Conservation (phyloP, 2,888 invertebrate species). For the Trichopoda pennipes region DNA sequence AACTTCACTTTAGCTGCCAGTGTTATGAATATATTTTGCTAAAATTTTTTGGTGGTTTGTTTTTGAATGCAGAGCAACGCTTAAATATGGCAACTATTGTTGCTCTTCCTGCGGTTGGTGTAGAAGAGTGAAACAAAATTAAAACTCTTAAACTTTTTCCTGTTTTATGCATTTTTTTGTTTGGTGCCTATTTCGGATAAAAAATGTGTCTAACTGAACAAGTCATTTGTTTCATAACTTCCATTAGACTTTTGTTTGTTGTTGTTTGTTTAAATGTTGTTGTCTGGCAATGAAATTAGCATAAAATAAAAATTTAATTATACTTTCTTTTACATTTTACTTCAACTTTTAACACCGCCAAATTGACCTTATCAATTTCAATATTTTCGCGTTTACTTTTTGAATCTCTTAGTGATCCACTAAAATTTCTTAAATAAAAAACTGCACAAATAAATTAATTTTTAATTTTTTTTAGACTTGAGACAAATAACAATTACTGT, state of each 20-base stretch:
- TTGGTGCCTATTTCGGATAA: constrained; percentile 11
- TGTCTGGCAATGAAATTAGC: constrained; percentile 45
- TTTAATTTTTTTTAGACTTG: too few species aligned
- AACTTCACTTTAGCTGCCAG: constrained; percentile 26
- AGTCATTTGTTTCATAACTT: constrained; percentile 51
- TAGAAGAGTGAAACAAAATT: neutral
- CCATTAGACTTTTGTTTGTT: constrained; percentile 49
- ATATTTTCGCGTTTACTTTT: too few species aligned
- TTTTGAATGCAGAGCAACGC: constrained; percentile 12
- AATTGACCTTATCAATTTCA: constrained; percentile 32
- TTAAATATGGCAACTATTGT: constrained; percentile 37
- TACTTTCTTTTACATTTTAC: constrained; percentile 34
- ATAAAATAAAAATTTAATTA: constrained; percentile 42
- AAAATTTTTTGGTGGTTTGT: neutral
- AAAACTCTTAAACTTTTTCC: constrained; percentile 55
- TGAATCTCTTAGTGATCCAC: too few species aligned
- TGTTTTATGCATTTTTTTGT: constrained; percentile 7
- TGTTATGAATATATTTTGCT: constrained; percentile 37
- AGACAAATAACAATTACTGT: too few species aligned
- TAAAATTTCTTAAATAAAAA: too few species aligned
- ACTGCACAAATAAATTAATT: too few species aligned
- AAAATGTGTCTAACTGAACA: constrained; percentile 55
- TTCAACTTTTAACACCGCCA: constrained; percentile 54
- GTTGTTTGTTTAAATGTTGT: constrained; percentile 28
- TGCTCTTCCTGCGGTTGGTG: constrained; percentile 21